phyloP scores from a whole-genome alignment of 2,888 invertebrate species.

The Ennomos quercinarius region DNA sequence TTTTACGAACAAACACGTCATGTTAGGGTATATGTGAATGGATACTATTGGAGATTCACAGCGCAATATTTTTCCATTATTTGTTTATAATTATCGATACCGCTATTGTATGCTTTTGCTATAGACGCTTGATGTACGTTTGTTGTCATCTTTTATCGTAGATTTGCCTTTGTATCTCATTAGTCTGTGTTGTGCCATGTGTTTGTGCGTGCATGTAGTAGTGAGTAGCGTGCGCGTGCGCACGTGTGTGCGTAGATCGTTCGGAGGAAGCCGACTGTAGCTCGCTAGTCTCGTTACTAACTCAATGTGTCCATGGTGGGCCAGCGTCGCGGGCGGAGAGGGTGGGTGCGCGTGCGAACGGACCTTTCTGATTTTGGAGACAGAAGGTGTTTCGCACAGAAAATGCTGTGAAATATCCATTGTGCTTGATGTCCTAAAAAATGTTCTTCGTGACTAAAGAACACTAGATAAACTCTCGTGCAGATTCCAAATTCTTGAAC shows the following conservation, averaged over 20 bases:
- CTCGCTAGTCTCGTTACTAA: conserved; percentile 5
- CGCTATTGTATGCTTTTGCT: too few relatives aligned
- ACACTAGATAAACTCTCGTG: too few relatives aligned
- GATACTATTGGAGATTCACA: background rate
- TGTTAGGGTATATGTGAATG: too few relatives aligned
- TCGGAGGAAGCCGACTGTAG: conserved; percentile 52
- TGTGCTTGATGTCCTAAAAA: too few relatives aligned
- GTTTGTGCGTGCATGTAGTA: background rate
- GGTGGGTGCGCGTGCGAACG: conserved; percentile 12
- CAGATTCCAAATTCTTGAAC: too few relatives aligned
- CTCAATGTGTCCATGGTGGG: background rate
- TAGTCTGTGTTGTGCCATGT: background rate
- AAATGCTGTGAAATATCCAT: too few relatives aligned
- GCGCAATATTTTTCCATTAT: too few relatives aligned
- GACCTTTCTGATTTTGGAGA: too few relatives aligned
- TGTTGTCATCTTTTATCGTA: background rate
- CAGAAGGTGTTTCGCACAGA: too few relatives aligned
- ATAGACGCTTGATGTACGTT: too few relatives aligned
- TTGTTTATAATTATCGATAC: too few relatives aligned
- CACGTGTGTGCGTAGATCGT: conserved; percentile 32
- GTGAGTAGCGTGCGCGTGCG: background rate
- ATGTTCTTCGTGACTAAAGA: too few relatives aligned
- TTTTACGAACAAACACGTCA: background rate
- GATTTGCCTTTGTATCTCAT: background rate
- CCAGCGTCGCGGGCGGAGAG: background rate